A percentile compares a stretch with the other conserved stretches of the same genome.
Conservation (phyloP, 2,888 invertebrate species). For the Artemia sinica region DNA sequence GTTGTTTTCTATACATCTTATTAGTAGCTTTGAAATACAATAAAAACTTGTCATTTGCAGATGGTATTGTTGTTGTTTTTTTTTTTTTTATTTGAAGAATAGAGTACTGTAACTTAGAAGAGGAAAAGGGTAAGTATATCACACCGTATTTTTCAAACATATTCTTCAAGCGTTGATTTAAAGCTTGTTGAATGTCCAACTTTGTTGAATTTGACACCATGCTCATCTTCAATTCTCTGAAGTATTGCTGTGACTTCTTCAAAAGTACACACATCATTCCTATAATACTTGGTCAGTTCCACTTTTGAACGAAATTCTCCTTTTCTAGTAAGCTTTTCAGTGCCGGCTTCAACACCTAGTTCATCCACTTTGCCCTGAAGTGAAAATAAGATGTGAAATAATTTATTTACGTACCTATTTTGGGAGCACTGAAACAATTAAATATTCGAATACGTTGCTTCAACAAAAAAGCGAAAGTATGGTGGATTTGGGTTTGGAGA, state of each 20-base stretch:
- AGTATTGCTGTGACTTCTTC: background rate
- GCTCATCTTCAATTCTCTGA: background rate
- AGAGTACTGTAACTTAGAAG: no score
- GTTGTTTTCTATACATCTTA: no score
- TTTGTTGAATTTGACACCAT: conserved; percentile 8
- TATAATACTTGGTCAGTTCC: conserved; percentile 2
- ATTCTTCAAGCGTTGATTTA: background rate
- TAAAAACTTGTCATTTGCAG: no score
- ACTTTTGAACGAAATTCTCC: conserved; percentile 3
- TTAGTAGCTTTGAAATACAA: no score
- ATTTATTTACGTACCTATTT: no score
- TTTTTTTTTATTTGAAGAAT: no score
- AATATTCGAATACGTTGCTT: no score
- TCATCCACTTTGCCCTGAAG: background rate
- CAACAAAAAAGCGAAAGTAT: no score
- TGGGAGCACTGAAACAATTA: no score
- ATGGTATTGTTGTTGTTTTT: no score
- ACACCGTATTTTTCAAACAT: background rate
- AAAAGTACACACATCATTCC: background rate
- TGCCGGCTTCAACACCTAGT: background rate
- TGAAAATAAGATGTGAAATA: background rate
- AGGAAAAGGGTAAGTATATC: background rate
- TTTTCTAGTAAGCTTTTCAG: background rate
- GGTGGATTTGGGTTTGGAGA: no score
- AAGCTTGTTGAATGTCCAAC: background rate